These are phyloP conservation scores for Rhinoptilus africanus DNA, from an alignment of 2,113 vertebrate genomes.

Conservation along the genomic window DNA sequence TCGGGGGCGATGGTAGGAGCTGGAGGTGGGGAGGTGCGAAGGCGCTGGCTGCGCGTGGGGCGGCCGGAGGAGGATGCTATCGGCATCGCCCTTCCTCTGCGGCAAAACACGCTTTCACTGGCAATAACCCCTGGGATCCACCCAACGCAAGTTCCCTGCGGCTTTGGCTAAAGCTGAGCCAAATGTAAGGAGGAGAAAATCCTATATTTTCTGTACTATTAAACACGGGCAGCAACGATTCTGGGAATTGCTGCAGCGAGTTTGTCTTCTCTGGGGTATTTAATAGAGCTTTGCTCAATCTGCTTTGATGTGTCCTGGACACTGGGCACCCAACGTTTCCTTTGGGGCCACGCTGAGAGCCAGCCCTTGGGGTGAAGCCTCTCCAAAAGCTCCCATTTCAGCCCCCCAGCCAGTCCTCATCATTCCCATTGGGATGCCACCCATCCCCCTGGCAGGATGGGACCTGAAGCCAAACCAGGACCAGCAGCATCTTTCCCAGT, in stretches of 20 bases:
- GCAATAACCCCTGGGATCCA: background rate
- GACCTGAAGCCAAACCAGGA: background rate
- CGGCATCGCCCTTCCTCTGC: background rate
- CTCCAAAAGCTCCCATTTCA: background rate
- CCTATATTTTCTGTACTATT: background rate
- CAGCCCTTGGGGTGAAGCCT: background rate
- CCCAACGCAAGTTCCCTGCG: background rate
- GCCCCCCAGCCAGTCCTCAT: background rate
- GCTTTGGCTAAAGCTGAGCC: background rate
- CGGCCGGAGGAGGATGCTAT: fast-evolving
- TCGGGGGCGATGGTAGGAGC: background rate
- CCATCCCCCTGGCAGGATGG: background rate
- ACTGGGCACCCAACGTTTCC: background rate
- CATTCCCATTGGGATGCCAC: no score
- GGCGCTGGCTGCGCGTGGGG: background rate
- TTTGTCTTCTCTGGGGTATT: background rate
- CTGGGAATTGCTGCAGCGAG: background rate
- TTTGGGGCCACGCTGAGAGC: background rate
- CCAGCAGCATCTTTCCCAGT: background rate
- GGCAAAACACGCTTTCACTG: background rate
- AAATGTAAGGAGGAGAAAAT: background rate
- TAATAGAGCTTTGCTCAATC: background rate
- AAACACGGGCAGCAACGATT: background rate
- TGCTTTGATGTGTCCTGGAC: background rate
- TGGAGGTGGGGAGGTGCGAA: background rate